phyloP scores from a whole-genome alignment of 2,113 vertebrate genomes.

The Anser cygnoides region DNA sequence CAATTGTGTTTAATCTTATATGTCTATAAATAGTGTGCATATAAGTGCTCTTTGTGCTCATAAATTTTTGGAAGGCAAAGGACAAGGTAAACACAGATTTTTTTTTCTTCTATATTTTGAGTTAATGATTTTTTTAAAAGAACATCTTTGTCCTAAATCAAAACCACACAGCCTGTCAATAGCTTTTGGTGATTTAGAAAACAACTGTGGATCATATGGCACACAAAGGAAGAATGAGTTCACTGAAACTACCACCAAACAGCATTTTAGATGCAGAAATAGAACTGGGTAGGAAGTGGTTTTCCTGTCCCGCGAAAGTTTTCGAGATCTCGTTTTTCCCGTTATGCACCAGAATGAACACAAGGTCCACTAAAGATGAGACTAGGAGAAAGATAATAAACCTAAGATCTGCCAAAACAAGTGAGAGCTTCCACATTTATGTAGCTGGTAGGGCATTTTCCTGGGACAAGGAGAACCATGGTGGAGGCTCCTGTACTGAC shows the following conservation, averaged over 20 bases:
- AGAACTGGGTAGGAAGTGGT: slow-evolving; percentile 69
- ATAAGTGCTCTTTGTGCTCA: neutral
- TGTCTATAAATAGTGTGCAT: slow-evolving; percentile 39
- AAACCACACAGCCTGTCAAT: slow-evolving; percentile 62
- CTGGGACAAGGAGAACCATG: neutral
- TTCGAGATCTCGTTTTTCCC: slow-evolving; percentile 36
- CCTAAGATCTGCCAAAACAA: neutral
- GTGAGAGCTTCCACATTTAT: neutral
- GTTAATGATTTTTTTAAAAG: slow-evolving; percentile 30
- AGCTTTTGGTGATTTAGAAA: slow-evolving; percentile 68
- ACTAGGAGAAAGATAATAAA: neutral
- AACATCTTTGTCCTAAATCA: slow-evolving; percentile 67
- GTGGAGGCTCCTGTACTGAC: neutral
- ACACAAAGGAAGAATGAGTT: slow-evolving; percentile 69
- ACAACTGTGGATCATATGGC: slow-evolving; percentile 64
- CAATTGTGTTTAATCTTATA: neutral
- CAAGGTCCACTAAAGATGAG: neutral
- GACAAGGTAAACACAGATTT: slow-evolving; percentile 45
- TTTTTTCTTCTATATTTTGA: slow-evolving; percentile 9
- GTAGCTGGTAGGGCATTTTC: neutral
- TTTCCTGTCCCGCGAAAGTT: slow-evolving; percentile 63
- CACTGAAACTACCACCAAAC: slow-evolving; percentile 51
- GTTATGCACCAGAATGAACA: neutral
- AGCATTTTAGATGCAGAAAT: slow-evolving; percentile 62
- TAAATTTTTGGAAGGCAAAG: slow-evolving; percentile 46